Conservation (phyloP, 2,888 invertebrate genomes). For the Entomobrya multifasciata region DNA sequence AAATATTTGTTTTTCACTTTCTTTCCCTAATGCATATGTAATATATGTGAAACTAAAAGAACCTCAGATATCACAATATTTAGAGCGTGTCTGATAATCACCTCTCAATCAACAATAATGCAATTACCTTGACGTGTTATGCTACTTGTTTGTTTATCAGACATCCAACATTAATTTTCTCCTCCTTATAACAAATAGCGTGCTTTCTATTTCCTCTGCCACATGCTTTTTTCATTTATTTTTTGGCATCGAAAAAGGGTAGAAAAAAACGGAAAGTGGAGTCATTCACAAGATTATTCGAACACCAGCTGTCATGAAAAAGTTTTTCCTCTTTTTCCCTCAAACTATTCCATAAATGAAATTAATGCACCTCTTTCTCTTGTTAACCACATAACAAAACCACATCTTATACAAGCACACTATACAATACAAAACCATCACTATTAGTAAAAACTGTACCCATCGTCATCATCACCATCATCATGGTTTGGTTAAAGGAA, state of each 20-base stretch:
- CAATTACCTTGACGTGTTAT: background rate
- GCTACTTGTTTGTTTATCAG: background rate
- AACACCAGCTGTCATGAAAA: background rate
- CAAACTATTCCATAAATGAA: conserved; percentile 28
- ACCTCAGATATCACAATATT: background rate
- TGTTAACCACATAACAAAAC: too few species aligned
- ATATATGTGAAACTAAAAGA: too few species aligned
- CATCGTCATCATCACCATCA: conserved; percentile 1
- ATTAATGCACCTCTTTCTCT: too few species aligned
- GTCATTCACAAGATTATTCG: background rate
- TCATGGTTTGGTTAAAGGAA: background rate
- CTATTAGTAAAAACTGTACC: background rate
- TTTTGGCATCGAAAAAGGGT: background rate
- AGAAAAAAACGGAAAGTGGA: background rate
- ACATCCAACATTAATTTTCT: conserved; percentile 3
- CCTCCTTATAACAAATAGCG: background rate
- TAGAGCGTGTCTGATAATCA: background rate
- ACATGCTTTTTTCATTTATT: background rate
- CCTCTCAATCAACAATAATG: conserved; percentile 7
- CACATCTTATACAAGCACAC: conserved; percentile 6
- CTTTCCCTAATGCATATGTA: conserved; percentile 2
- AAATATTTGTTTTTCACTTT: conserved; percentile 28
- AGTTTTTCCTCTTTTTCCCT: background rate
- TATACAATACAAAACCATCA: background rate
- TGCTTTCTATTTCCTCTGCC: background rate